A percentile compares a stretch with the other conserved stretches of the same genome.
Evolutionary conservation across 2,797 vertebrate species (phyloP).

Genomic region (Choloepus didactylus): DNA sequence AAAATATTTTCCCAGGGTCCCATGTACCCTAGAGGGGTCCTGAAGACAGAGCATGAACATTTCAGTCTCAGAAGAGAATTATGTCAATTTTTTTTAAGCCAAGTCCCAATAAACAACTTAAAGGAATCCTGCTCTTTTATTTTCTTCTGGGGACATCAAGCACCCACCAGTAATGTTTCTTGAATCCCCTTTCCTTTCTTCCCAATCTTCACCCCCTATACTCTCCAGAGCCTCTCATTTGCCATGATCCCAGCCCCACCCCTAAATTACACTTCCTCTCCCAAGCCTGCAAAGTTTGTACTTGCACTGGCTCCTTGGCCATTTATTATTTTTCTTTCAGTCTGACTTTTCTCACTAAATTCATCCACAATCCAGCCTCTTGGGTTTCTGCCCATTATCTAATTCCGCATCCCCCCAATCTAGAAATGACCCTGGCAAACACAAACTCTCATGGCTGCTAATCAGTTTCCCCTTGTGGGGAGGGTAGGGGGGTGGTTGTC

Average conservation of each 20-base stretch:
- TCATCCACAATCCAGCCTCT: background rate
- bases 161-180: background rate
- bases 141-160: background rate
- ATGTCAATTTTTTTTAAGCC: accelerated
- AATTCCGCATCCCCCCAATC: background rate
- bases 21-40: background rate
- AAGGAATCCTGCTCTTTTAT: background rate
- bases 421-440: background rate
- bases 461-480: background rate
- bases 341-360: background rate
- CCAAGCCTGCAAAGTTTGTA: background rate
- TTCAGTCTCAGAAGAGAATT: background rate
- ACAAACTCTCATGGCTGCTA: background rate
- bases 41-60: background rate
- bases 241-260: background rate
- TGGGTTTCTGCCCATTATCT: background rate
- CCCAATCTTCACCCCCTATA: background rate
- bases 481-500: background rate
- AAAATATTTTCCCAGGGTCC: background rate
- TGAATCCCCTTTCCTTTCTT: background rate
- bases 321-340: background rate
- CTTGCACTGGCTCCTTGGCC: background rate
- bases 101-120: background rate
- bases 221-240: background rate
- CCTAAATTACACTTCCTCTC: background rate